Base-by-base conservation (phyloP, 2,888 invertebrate species). In the Drosophila algonquin region DNA sequence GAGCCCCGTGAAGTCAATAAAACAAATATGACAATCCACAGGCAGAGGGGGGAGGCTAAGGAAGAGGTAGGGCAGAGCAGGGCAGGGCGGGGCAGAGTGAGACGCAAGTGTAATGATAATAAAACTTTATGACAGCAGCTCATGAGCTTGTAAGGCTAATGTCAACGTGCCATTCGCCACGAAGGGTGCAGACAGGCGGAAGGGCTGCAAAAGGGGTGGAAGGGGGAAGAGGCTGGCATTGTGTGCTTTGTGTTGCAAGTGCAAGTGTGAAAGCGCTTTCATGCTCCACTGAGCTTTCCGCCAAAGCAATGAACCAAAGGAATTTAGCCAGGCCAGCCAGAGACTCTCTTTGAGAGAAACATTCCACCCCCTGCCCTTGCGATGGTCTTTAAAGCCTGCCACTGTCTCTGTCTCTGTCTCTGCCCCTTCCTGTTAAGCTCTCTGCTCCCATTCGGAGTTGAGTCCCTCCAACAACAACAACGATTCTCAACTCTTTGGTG, bases 121-220 rank as follows among this genome's bases (percentile, higher is more conserved):
- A 83, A 85, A 83, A 83, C 75, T 83, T 83, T 83, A 83, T 83
- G 83, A 83, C 83, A 83, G 81, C 83, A 81, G 77, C 85, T 82
- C 83, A 83, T 59, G 76, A 85, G 83, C 80, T 80, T 76, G 82
- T 85, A 82, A 85, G 85, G 83, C 85, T 83, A 83, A 83, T 83
- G 85, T 83, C 83, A 83, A 84, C 79, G 73, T 80, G 80, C 67
- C 79, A 74, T 75, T 30, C 51, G 14, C 16, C 7, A 24, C 4
- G 50, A 44, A 48, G 24, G 45, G 30, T 48, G 18, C n/a, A 5
- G 14, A 9, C 5, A 16, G 35, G n/a, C 18, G 18, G 35, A 12
- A 35, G 18, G 21, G 10, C 12, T 45, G 44, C 1, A 0, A 7
- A 46, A 10, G 3, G 10, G 21, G 14, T 48, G 35, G 52, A 6